phyloP scores from a whole-genome alignment of 1,140 invertebrate species.

The Aphis gossypii region DNA sequence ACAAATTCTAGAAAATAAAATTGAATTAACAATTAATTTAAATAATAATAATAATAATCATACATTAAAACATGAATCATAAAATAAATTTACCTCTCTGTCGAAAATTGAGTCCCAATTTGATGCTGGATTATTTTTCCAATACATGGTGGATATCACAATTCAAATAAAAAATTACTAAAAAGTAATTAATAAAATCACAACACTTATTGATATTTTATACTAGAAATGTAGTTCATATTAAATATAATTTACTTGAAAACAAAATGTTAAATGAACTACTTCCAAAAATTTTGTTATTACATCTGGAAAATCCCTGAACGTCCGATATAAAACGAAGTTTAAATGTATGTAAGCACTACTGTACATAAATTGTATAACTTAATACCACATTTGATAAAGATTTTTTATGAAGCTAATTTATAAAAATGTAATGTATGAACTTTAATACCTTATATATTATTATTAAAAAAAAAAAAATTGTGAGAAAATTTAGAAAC shows the following conservation, averaged over 20 bases:
- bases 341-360: background rate
- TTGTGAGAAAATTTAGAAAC: constrained; percentile 33
- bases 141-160: constrained; percentile 42
- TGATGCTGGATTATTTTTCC: constrained; percentile 53
- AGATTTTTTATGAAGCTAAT: background rate
- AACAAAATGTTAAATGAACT: background rate
- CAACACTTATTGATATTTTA: background rate
- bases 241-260: constrained; percentile 38
- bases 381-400: background rate
- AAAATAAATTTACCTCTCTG: constrained; percentile 37
- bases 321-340: constrained; percentile 21
- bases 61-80: background rate
- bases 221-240: background rate
- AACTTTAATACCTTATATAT: background rate
- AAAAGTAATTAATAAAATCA: constrained; percentile 17
- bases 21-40: constrained; percentile 14
- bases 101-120: constrained; percentile 55
- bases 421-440: background rate
- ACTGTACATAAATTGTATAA: background rate
- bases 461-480: background rate
- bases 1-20: constrained; percentile 79
- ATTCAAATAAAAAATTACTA: constrained; percentile 19
- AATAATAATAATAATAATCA: background rate
- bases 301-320: constrained; percentile 54
- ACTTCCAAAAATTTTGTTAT: constrained; percentile 41